Conservation (phyloP, 1,140 invertebrate species). For the Drosophila sturtevanti region DNA sequence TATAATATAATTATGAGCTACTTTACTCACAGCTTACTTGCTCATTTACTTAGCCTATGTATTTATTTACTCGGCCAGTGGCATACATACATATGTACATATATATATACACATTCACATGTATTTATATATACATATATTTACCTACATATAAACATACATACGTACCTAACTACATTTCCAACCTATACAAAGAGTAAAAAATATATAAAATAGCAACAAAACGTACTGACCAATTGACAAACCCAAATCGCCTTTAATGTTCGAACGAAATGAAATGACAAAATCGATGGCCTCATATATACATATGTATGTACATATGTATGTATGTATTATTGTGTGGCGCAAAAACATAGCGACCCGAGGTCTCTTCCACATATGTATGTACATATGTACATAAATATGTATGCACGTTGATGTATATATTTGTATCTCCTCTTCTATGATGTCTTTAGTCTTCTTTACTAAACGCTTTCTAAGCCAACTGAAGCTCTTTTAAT, state of each 20-base stretch:
- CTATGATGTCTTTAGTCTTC: neutral
- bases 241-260: slow-evolving; percentile 73
- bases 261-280: slow-evolving; percentile 43
- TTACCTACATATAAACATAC: neutral
- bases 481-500: slow-evolving; percentile 39
- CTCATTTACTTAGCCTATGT: slow-evolving; percentile 40
- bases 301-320: slow-evolving; percentile 28
- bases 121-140: neutral
- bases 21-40: slow-evolving; percentile 64
- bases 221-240: slow-evolving; percentile 40
- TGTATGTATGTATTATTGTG: too few species aligned
- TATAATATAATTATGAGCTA: slow-evolving; percentile 80
- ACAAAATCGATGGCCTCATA: slow-evolving; percentile 79
- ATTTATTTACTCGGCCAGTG: slow-evolving; percentile 6
- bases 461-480: slow-evolving; percentile 55
- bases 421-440: neutral
- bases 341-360: slow-evolving; percentile 4
- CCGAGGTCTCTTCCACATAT: slow-evolving; percentile 57
- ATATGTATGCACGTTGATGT: too few species aligned
- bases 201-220: slow-evolving; percentile 39
- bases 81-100: slow-evolving; percentile 12
- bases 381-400: too few species aligned
- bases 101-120: neutral
- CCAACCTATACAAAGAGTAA: neutral
- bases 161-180: neutral